Conservation (phyloP, 2,888 invertebrate species). For the Pecten maximus region DNA sequence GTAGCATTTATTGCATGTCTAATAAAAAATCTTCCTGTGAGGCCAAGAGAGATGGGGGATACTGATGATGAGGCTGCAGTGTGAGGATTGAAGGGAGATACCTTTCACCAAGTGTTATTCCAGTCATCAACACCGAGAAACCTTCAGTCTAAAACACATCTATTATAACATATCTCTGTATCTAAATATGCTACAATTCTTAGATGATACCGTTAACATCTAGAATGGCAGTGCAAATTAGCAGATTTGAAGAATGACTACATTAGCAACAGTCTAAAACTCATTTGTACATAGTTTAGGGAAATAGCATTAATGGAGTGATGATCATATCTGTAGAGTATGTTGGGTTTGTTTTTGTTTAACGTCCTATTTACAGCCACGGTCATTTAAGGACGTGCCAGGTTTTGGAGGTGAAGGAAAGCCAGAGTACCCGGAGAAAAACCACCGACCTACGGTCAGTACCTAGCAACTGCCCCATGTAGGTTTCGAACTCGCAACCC, state of each 20-base stretch:
- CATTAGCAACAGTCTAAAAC: neutral
- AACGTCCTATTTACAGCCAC: too few relatives aligned
- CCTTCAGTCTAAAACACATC: constrained; percentile 1
- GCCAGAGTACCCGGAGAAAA: too few relatives aligned
- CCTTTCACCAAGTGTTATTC: neutral
- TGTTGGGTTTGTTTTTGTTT: too few relatives aligned
- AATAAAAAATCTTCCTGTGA: neutral
- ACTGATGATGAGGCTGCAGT: neutral
- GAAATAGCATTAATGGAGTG: neutral
- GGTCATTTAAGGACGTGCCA: too few relatives aligned
- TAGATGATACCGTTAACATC: neutral
- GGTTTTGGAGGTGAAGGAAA: too few relatives aligned
- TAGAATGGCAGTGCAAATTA: neutral
- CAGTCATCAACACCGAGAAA: neutral
- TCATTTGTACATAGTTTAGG: neutral
- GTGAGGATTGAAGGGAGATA: neutral
- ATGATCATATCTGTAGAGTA: too few relatives aligned
- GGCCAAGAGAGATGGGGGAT: too few relatives aligned
- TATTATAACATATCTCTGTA: neutral
- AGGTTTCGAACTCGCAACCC: too few relatives aligned
- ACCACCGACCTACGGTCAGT: too few relatives aligned
- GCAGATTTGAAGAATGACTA: neutral
- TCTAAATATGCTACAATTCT: neutral
- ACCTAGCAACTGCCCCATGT: too few relatives aligned
- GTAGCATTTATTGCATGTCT: too few relatives aligned